These are phyloP conservation scores for Pseudopodoces humilis DNA, from an alignment of 2,113 vertebrate genomes.

Conservation along the genomic window DNA sequence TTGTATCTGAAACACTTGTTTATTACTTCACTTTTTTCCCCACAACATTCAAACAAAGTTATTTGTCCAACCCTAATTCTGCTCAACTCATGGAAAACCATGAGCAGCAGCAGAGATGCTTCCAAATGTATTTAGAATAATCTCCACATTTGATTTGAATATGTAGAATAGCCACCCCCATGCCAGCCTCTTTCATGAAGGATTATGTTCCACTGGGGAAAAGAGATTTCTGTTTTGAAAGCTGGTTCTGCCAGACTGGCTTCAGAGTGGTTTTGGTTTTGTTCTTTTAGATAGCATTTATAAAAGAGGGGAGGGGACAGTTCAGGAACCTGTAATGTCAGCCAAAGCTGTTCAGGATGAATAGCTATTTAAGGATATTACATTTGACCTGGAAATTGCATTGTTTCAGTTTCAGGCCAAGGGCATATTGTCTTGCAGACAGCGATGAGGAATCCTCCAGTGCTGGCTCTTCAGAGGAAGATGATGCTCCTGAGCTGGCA, in stretches of 20 bases:
- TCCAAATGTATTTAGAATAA: neutral
- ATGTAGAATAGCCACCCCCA: neutral
- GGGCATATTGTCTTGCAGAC: conserved; percentile 93
- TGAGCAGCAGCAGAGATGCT: neutral
- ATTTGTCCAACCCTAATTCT: neutral
- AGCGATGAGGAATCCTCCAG: conserved; percentile 98
- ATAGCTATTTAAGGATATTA: neutral
- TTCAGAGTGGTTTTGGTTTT: neutral
- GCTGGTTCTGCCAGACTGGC: neutral
- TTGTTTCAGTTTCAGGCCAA: conserved; percentile 82
- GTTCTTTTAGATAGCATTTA: neutral
- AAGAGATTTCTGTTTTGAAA: neutral
- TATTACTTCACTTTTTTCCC: neutral
- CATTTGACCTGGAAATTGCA: conserved; percentile 33
- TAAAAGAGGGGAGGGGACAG: neutral
- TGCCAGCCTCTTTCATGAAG: neutral
- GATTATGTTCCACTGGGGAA: neutral
- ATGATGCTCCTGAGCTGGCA: conserved; percentile 86
- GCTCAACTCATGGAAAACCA: neutral
- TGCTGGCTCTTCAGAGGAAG: conserved; percentile 96
- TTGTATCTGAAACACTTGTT: neutral
- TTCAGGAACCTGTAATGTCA: neutral
- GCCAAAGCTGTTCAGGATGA: neutral
- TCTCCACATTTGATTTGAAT: neutral
- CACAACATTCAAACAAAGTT: neutral